Base-by-base conservation (phyloP, 2,797 vertebrate genomes). In the Picus viridis region DNA sequence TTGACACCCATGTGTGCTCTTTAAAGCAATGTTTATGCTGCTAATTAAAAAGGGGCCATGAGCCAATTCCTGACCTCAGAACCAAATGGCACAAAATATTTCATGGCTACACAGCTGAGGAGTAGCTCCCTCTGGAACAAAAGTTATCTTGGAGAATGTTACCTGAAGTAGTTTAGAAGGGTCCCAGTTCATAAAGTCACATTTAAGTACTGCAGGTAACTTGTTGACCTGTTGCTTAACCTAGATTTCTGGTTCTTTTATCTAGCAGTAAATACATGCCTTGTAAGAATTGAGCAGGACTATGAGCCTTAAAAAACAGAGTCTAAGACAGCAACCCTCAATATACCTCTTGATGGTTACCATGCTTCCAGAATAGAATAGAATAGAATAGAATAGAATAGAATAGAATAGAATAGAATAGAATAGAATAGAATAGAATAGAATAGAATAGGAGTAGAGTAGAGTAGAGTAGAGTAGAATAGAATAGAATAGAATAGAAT, bases 1-100 rank as follows among this genome's bases (percentile, higher is more conserved):
- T n/a, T 91, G 76, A 92, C 70, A 77, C 54, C 80, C 82, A 93
- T 83, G 32, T 68, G 85, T 59, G 83, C 63, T 89, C 85, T 95
- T 88, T 92, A 83, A 95, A 94, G 70, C 41, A 19, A 4, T 30
- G 24, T 91, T 91, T 86, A 61, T 63, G 73, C 83, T 75, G 53
- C 67, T 91, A 75, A 88, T 91, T 91, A 69, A 85, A 94, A 85
- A 78, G 7, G 13, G 65, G 53, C 80, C 9, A 5, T 51, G 59
- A 89, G 89, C 87, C 92, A 92, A 20, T 36, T 30, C 41, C 34
- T 49, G 63, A 59, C 63, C 73, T 92, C n/a, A 61, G 70, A 93
- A 79, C 76, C 53, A 85, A 59, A 59, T 70, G 53, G 51, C 59
- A 83, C 53, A 81, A 81, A 53, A 36, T 67, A 24, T 43, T 43